phyloP scores from a whole-genome alignment of 2,888 invertebrate species.

The Zhuqinia jingwanae region DNA sequence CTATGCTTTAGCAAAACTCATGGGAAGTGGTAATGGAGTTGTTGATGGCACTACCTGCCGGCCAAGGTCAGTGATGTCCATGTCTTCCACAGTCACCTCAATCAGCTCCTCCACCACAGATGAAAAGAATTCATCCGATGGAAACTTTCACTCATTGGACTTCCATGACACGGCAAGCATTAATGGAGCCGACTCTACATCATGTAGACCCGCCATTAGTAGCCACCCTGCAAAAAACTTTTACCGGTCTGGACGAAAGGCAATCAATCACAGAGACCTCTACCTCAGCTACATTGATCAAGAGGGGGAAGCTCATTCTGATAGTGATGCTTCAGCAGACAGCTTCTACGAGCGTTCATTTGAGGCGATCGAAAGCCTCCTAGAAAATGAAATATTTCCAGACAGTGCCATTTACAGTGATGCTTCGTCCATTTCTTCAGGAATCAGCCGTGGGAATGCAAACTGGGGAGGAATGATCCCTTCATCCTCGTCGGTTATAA shows the following conservation, averaged over 20 bases:
- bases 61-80: conserved; percentile 83
- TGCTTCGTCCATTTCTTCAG: conserved; percentile 76
- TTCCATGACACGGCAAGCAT: conserved; percentile 28
- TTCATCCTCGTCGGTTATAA: conserved; percentile 30
- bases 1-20: conserved; percentile 90
- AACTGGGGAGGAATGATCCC: conserved; percentile 72
- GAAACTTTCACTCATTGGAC: conserved; percentile 45
- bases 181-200: conserved; percentile 48
- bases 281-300: conserved; percentile 79
- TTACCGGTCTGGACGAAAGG: conserved; percentile 76
- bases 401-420: conserved; percentile 92
- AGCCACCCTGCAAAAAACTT: conserved; percentile 80
- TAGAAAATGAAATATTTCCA: conserved; percentile 86
- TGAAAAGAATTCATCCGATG: conserved; percentile 73
- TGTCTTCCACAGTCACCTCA: conserved; percentile 81
- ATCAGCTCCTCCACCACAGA: conserved; percentile 77
- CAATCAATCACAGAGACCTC: conserved; percentile 78
- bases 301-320: conserved; percentile 80
- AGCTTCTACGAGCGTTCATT: conserved; percentile 90
- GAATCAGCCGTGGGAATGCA: conserved; percentile 71
- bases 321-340: conserved; percentile 83
- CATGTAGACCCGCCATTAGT: background rate
- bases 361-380: conserved; percentile 87
- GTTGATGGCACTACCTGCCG: conserved; percentile 79
- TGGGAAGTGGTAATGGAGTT: conserved; percentile 81